Evolutionary conservation across 2,113 vertebrate species (phyloP).

Genomic region (Myxocyprinus asiaticus): DNA sequence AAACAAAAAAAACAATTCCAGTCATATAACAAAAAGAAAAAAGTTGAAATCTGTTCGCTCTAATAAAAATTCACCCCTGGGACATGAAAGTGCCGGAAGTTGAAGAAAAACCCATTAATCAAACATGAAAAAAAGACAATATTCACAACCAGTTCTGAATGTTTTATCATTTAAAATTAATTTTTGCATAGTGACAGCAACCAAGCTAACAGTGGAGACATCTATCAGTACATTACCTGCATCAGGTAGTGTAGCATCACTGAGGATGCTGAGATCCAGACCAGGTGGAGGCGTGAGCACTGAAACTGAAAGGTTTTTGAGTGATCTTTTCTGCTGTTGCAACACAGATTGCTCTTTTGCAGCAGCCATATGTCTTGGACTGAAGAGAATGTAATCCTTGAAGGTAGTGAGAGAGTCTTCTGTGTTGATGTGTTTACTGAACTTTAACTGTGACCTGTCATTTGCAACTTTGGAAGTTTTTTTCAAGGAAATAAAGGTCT

Average conservation of each 20-base stretch:
- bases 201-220: background rate
- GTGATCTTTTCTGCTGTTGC: slow-evolving; percentile 42
- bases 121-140: no score
- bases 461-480: slow-evolving; percentile 33
- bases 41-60: no score
- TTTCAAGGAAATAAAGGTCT: slow-evolving; percentile 16
- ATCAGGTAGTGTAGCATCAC: slow-evolving; percentile 61
- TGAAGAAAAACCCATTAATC: no score
- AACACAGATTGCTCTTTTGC: slow-evolving; percentile 63
- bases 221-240: slow-evolving; percentile 52
- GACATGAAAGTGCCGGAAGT: no score
- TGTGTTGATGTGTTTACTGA: slow-evolving; percentile 30
- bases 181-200: no score
- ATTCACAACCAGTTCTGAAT: no score
- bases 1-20: no score
- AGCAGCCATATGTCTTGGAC: slow-evolving; percentile 65
- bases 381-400: slow-evolving; percentile 76
- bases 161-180: no score
- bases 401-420: slow-evolving; percentile 44
- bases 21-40: no score
- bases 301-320: slow-evolving; percentile 59
- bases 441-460: slow-evolving; percentile 31
- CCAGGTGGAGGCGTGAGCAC: slow-evolving; percentile 84
- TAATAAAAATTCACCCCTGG: no score
- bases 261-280: slow-evolving; percentile 70